Base-by-base conservation (phyloP, 53 echinoderm and acorn worm genomes). In the Zoroaster sp. region DNA sequence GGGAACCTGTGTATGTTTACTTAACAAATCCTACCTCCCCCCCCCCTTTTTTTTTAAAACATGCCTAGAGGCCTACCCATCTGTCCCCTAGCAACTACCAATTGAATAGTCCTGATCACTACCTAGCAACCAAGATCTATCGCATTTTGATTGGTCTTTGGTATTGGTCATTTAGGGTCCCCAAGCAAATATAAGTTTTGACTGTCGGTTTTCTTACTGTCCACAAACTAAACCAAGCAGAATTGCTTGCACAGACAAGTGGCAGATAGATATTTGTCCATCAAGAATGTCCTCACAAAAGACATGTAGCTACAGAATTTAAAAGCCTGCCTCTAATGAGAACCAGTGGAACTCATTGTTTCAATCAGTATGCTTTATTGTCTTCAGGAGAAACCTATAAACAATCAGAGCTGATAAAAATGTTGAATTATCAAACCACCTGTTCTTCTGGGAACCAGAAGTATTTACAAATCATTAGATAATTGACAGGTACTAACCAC, bases 1-100 rank as follows among this genome's bases (percentile, higher is more conserved):
- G 41, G n/a, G 38, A 34, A 47, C 46, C 85, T 31, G 35, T 75
- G 55, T 92, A 65, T 92, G 80, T 78, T 76, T 88, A 80, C 72
- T 39, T 40, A 82, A 40, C 51, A 54, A 78, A 88, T n/a, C 73
- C 35, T 38, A 40, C 42, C 68, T 44, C 77, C 38, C 77, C n/a
- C n/a, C n/a, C n/a, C n/a, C n/a, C n/a, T n/a, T 72, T 23, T 68
- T 31, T 78, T 65, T 72, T 74, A 67, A 92, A 92, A 88, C 92
- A 92, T 92, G 76, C 92, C 67, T 49, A 8, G 12, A 49, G 66
- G 73, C 72, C 10, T 33, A 38, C 66, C 74, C 33, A 38, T 32
- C 49, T 65, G 46, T 66, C 92, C 88, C 88, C 34, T 88, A 69
- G 88, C 88, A 88, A 92, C 92, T 25, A 66, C 71, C 47, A 85